Evolutionary conservation across 2,888 invertebrate species (phyloP).

Genomic region (Protodeltote pygarga): DNA sequence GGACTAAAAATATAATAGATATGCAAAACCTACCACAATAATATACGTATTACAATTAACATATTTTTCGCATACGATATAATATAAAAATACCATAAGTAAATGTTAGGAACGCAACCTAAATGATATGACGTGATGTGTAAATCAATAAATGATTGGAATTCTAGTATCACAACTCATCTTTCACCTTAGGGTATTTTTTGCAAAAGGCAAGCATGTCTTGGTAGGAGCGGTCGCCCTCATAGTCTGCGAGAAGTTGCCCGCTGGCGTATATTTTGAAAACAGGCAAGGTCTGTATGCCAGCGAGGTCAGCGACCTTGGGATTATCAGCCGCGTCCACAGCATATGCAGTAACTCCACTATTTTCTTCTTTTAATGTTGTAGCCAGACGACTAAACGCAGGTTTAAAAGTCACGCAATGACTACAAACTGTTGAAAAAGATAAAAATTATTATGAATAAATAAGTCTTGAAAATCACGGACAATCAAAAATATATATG

Average conservation of each 20-base stretch:
- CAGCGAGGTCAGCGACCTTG: conserved; percentile 86
- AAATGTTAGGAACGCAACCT: conserved; percentile 21
- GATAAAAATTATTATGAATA: neutral
- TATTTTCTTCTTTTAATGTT: conserved; percentile 72
- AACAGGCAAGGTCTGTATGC: conserved; percentile 89
- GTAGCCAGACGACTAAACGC: conserved; percentile 88
- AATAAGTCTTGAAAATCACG: too few species aligned
- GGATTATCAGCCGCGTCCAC: conserved; percentile 90
- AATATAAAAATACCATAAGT: conserved; percentile 12
- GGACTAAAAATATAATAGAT: too few species aligned
- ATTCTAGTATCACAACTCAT: conserved; percentile 74
- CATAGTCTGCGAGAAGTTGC: conserved; percentile 83
- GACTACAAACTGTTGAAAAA: conserved; percentile 89
- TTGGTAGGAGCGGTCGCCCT: conserved; percentile 83
- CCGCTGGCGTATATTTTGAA: conserved; percentile 88
- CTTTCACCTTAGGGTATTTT: conserved; percentile 64
- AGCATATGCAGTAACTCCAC: conserved; percentile 81
- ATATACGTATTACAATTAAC: too few species aligned
- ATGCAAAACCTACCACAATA: too few species aligned
- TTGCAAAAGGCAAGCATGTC: conserved; percentile 86
- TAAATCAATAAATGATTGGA: neutral
- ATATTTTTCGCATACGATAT: neutral
- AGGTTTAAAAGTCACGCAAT: conserved; percentile 90
- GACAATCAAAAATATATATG: neutral
- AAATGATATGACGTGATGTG: conserved; percentile 3